Evolutionary conservation across 2,888 invertebrate species (phyloP).

Genomic region (Seira sanloemensis): DNA sequence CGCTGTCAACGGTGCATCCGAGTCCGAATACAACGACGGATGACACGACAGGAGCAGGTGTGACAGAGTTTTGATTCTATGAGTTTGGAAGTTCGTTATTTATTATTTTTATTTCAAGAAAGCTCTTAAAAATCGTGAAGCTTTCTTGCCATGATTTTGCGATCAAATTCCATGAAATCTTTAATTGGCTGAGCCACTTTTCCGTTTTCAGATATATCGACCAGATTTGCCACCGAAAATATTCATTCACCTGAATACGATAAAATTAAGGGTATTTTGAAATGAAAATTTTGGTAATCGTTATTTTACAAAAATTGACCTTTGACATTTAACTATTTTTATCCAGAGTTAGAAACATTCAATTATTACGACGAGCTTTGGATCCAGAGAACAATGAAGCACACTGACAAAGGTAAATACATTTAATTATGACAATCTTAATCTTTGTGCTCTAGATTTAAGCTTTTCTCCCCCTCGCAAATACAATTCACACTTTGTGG

Average conservation of each 20-base stretch:
- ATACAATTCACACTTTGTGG: no score
- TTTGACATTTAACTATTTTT: background rate
- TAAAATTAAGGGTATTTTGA: constrained; percentile 63
- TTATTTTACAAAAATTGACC: background rate
- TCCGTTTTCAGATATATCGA: constrained; percentile 55
- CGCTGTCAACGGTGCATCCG: constrained; percentile 54
- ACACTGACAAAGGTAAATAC: constrained; percentile 61
- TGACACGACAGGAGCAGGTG: background rate
- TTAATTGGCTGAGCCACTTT: no score
- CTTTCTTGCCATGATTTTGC: no score
- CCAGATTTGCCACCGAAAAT: constrained; percentile 58
- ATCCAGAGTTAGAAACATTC: constrained; percentile 63
- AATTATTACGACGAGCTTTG: constrained; percentile 65
- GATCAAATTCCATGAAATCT: no score
- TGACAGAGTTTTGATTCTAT: no score
- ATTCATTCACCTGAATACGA: constrained; percentile 62
- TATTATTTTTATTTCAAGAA: no score
- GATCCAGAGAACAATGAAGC: constrained; percentile 62
- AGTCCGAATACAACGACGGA: background rate
- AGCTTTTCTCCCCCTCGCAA: no score
- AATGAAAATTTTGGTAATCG: background rate
- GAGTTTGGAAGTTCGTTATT: no score
- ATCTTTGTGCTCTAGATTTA: no score
- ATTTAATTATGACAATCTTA: background rate
- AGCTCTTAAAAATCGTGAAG: no score